These are phyloP conservation scores for Smutsia temminckii DNA, from an alignment of 2,797 vertebrate genomes.

Conservation along the genomic window DNA sequence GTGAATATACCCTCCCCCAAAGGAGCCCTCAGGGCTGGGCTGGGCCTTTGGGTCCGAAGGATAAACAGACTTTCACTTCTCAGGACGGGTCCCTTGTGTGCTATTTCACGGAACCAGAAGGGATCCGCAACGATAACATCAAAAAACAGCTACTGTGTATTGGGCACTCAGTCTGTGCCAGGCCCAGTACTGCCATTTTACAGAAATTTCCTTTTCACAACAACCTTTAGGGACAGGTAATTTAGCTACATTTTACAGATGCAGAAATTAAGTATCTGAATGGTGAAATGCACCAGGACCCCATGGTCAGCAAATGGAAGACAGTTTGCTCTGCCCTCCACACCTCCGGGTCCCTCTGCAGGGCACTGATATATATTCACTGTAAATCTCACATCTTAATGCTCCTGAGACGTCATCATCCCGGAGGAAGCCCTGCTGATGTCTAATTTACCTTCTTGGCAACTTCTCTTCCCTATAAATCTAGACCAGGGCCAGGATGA, in stretches of 20 bases:
- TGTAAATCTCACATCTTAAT: slow-evolving; percentile 9
- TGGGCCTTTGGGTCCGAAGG: neutral
- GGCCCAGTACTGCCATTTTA: neutral
- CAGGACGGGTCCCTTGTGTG: neutral
- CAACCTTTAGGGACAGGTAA: neutral
- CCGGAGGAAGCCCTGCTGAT: slow-evolving; percentile 56
- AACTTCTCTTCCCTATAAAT: slow-evolving; percentile 57
- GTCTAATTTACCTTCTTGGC: slow-evolving; percentile 50
- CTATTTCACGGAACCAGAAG: neutral
- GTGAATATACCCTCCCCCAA: neutral
- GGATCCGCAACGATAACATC: neutral
- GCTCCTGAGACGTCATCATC: neutral
- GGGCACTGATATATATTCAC: neutral
- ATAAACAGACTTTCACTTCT: neutral
- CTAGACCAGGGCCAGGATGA: slow-evolving; percentile 50
- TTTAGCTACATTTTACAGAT: neutral
- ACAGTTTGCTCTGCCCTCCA: neutral
- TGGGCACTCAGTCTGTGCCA: neutral
- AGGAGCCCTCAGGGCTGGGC: neutral
- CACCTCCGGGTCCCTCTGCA: neutral
- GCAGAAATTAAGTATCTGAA: neutral
- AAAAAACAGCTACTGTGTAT: neutral
- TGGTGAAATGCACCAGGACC: neutral
- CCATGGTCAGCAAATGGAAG: neutral
- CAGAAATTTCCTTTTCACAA: neutral